These are phyloP conservation scores for Nasonovia ribisnigri DNA, from an alignment of 2,888 invertebrate genomes.

Conservation along the genomic window DNA sequence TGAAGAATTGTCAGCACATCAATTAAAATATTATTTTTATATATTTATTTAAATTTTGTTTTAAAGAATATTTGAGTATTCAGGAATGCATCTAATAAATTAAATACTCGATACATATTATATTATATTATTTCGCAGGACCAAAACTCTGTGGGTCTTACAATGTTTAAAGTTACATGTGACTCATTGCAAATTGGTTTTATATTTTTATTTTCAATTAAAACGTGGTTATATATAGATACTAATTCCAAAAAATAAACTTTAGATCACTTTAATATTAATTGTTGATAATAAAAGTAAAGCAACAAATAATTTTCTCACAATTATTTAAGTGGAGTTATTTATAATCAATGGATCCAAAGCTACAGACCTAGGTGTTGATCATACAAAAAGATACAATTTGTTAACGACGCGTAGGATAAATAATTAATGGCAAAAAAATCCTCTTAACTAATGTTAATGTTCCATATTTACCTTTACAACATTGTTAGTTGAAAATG, in stretches of 20 bases:
- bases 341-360: background rate
- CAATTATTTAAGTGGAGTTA: background rate
- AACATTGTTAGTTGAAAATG: background rate
- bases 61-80: background rate
- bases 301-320: no score
- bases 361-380: background rate
- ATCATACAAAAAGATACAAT: background rate
- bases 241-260: no score
- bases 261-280: no score
- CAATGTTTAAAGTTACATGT: background rate
- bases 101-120: background rate
- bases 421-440: background rate
- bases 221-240: background rate
- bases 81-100: background rate
- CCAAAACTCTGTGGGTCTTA: background rate
- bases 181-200: background rate
- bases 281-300: no score
- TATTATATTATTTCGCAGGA: background rate
- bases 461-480: background rate
- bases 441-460: background rate
- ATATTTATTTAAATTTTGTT: background rate
- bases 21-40: background rate
- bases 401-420: background rate
- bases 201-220: background rate
- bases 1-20: background rate